These are phyloP conservation scores for Cerastoderma edule DNA, from an alignment of 2,888 invertebrate genomes.

Conservation along the genomic window DNA sequence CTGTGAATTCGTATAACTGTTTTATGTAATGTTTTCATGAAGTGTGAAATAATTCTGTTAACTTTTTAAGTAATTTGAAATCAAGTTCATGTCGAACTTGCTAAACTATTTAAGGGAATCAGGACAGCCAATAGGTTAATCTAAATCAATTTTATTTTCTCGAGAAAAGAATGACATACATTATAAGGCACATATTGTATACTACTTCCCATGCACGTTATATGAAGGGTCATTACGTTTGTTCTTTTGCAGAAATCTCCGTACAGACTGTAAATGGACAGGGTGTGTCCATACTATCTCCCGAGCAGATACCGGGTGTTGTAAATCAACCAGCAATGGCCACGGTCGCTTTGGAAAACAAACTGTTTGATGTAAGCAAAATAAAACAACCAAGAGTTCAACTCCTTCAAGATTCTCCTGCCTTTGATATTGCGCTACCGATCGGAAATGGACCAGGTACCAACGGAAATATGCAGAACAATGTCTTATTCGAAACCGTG, in stretches of 20 bases:
- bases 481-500: not conserved
- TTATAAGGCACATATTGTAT: too few relatives aligned
- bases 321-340: conserved; percentile 34
- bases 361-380: conserved; percentile 53
- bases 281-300: conserved; percentile 31
- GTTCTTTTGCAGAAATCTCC: conserved; percentile 16
- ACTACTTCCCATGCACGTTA: too few relatives aligned
- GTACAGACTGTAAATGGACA: conserved; percentile 18
- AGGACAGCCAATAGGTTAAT: too few relatives aligned
- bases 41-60: too few relatives aligned
- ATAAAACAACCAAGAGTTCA: conserved; percentile 29
- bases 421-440: not conserved
- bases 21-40: too few relatives aligned
- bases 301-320: conserved; percentile 22
- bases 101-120: too few relatives aligned
- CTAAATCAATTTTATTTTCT: too few relatives aligned
- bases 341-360: conserved; percentile 58
- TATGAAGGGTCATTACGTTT: too few relatives aligned
- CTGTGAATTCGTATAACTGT: too few relatives aligned
- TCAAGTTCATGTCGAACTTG: too few relatives aligned
- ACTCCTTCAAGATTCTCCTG: not conserved
- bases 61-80: too few relatives aligned
- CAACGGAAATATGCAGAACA: not conserved
- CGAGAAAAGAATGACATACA: too few relatives aligned
- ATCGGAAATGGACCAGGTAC: not conserved